Evolutionary conservation across 2,113 vertebrate species (phyloP).

Genomic region (Gulo gulo): DNA sequence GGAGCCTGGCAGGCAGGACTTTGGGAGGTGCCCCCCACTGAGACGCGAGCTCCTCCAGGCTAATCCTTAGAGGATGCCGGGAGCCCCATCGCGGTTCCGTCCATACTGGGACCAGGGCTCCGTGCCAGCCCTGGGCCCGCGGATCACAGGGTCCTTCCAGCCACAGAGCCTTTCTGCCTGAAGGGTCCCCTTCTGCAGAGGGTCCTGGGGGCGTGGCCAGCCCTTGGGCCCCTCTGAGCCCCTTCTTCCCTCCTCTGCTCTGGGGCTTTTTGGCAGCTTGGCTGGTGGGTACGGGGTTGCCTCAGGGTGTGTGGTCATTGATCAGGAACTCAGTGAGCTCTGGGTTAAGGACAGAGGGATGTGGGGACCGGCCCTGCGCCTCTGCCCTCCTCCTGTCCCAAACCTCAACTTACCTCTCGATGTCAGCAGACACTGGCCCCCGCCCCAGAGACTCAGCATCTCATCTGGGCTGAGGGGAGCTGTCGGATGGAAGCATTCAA

Average conservation of each 20-base stretch:
- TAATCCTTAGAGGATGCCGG: fast-evolving
- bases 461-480: not conserved
- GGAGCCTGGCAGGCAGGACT: not conserved
- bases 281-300: not conserved
- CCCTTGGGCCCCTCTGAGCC: too few relatives aligned
- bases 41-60: not conserved
- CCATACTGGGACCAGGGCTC: too few relatives aligned
- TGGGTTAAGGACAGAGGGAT: not conserved
- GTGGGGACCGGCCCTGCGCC: too few relatives aligned
- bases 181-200: not conserved
- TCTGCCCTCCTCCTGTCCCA: not conserved
- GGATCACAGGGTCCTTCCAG: not conserved
- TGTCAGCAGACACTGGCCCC: not conserved
- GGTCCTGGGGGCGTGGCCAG: not conserved
- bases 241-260: not conserved
- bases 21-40: not conserved
- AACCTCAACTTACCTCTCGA: not conserved
- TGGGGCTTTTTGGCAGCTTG: not conserved
- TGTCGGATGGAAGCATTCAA: not conserved
- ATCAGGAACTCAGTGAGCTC: not conserved
- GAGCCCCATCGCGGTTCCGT: not conserved
- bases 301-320: not conserved
- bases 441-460: not conserved
- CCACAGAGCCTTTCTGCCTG: not conserved
- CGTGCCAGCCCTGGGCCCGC: not conserved